These are phyloP conservation scores for Acanthoscelides obtectus DNA, from an alignment of 2,888 invertebrate species.

Conservation along the genomic window DNA sequence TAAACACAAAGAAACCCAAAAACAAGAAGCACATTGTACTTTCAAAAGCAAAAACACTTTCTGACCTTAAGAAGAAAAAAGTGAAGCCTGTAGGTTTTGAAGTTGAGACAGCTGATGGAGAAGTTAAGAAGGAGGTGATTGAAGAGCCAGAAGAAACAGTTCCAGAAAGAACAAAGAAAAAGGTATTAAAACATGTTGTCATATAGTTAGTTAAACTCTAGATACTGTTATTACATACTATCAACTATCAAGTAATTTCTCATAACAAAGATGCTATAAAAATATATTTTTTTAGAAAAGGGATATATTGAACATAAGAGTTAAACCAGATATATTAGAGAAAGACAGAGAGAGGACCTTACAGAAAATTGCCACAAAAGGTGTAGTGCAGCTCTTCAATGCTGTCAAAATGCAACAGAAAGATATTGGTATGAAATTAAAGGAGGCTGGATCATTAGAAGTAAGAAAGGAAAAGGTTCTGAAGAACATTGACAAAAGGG, in stretches of 20 bases:
- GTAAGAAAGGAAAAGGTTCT: constrained; percentile 71
- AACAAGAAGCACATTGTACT: constrained; percentile 70
- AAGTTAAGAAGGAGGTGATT: constrained; percentile 48
- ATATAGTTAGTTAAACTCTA: too few relatives aligned
- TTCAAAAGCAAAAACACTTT: constrained; percentile 73
- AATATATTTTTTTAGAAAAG: constrained; percentile 56
- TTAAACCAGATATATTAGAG: constrained; percentile 72
- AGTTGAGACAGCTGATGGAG: constrained; percentile 54
- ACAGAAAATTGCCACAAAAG: constrained; percentile 83
- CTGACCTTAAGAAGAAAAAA: constrained; percentile 51
- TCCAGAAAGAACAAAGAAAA: constrained; percentile 42
- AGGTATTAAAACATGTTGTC: constrained; percentile 32
- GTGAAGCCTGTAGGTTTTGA: constrained; percentile 57
- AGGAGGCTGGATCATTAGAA: constrained; percentile 69
- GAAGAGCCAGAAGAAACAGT: constrained; percentile 39
- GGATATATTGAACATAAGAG: constrained; percentile 59
- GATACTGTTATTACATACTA: too few relatives aligned
- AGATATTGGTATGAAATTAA: constrained; percentile 64
- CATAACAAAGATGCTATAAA: too few relatives aligned
- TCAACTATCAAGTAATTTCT: too few relatives aligned
- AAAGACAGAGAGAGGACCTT: constrained; percentile 72
- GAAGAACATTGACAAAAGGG: constrained; percentile 69
- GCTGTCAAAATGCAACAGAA: constrained; percentile 84
- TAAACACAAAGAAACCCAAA: constrained; percentile 70
- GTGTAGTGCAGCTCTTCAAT: constrained; percentile 90